Evolutionary conservation across 1,140 invertebrate genomes (phyloP).

Genomic region (Camponotus floridanus): DNA sequence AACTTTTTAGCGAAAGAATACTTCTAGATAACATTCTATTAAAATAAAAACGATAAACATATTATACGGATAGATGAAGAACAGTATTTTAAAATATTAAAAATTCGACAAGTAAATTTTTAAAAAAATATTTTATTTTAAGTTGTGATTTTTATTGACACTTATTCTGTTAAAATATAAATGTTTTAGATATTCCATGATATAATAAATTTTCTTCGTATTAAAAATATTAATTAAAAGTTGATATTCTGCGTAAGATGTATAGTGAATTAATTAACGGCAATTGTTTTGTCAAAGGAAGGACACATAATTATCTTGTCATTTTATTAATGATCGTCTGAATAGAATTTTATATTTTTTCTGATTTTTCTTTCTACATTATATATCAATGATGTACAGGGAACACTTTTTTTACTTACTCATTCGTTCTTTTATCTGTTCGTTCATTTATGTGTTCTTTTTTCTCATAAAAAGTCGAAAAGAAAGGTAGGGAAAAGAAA

Average conservation of each 20-base stretch:
- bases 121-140: not conserved
- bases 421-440: constrained; percentile 31
- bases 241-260: not conserved
- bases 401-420: constrained; percentile 28
- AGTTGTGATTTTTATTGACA: not conserved
- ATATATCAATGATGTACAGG: not conserved
- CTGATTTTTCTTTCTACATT: not conserved
- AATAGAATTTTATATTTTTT: not conserved
- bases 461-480: not conserved
- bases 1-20: not conserved
- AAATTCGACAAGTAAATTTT: not conserved
- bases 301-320: not conserved
- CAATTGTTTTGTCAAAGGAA: not conserved
- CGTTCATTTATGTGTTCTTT: not conserved
- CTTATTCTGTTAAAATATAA: not conserved
- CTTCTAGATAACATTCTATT: not conserved
- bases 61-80: not conserved
- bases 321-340: constrained; percentile 13
- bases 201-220: not conserved
- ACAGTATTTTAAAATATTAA: not conserved
- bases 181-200: not conserved
- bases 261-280: not conserved
- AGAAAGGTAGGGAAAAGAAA: not conserved
- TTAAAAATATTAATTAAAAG: not conserved
- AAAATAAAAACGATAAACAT: not conserved